These are phyloP conservation scores for Enteromius mattozi DNA, from an alignment of 2,797 vertebrate genomes.

Conservation along the genomic window DNA sequence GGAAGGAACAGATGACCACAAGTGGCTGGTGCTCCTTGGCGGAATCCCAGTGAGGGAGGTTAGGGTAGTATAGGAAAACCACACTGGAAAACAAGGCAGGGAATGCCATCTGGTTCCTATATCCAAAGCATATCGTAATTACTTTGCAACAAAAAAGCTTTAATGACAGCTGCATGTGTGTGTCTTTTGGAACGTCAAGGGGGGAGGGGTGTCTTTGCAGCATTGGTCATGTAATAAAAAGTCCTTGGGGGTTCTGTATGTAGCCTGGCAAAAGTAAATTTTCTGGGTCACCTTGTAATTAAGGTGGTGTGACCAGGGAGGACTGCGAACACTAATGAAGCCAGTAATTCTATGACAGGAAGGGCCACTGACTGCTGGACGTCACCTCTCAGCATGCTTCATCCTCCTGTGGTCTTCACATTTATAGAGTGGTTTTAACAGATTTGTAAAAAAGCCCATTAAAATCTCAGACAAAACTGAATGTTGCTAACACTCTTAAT, in stretches of 20 bases:
- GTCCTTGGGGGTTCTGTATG: constrained; percentile 27
- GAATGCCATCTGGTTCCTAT: constrained; percentile 82
- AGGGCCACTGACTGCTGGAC: constrained; percentile 33
- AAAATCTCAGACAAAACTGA: neutral
- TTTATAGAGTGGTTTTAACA: constrained; percentile 8
- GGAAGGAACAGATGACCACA: constrained; percentile 76
- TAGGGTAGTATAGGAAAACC: constrained; percentile 79
- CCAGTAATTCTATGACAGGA: constrained; percentile 33
- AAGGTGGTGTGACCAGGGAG: constrained; percentile 39
- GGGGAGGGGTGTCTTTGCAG: constrained; percentile 15
- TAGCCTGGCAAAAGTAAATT: constrained; percentile 54
- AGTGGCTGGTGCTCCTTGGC: constrained; percentile 75
- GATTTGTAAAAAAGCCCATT: constrained; percentile 15
- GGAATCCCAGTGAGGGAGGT: constrained; percentile 75
- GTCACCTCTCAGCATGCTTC: constrained; percentile 34
- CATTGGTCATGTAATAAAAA: constrained; percentile 38
- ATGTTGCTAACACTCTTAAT: neutral
- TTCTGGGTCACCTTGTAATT: constrained; percentile 58
- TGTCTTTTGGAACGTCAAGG: neutral
- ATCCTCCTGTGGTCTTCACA: constrained; percentile 30
- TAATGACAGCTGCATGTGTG: constrained; percentile 66
- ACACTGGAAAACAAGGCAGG: constrained; percentile 77
- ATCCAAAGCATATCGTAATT: constrained; percentile 79
- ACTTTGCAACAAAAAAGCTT: constrained; percentile 73
- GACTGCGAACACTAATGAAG: constrained; percentile 43